A percentile compares a stretch with the other conserved stretches of the same genome.
Conservation (phyloP, 2,113 vertebrate species). For the Thamnophis sirtalis region DNA sequence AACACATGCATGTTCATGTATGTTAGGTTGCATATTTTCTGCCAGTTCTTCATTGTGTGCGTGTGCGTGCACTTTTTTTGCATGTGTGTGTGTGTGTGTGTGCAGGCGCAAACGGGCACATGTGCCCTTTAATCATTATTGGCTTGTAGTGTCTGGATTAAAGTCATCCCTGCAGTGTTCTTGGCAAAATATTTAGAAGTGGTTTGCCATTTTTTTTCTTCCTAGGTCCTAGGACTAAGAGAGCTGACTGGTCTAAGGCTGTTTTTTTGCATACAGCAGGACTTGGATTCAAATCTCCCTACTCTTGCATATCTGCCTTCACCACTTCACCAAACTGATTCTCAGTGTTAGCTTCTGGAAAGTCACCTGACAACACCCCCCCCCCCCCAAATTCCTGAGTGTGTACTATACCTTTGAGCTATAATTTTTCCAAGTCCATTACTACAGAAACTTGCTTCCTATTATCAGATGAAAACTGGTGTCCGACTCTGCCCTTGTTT, state of each 20-base stretch:
- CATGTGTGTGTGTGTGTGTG: no score
- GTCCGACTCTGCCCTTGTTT: neutral
- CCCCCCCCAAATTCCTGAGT: neutral
- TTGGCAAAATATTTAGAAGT: neutral
- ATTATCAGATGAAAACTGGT: neutral
- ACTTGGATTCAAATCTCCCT: neutral
- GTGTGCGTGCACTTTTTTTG: no score
- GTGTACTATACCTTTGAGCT: neutral
- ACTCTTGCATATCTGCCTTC: neutral
- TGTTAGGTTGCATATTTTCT: neutral
- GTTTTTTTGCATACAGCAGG: neutral
- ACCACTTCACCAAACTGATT: neutral
- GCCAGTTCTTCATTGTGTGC: neutral
- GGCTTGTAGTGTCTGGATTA: neutral
- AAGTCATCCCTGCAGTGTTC: neutral
- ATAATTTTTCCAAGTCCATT: neutral
- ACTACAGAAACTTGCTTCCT: neutral
- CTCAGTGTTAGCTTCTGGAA: neutral
- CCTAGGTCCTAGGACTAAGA: neutral
- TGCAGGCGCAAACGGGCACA: accelerated
- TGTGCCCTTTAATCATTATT: neutral
- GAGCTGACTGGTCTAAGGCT: neutral
- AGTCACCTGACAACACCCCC: no score
- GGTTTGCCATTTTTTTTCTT: neutral
- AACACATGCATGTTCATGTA: neutral